Base-by-base conservation (phyloP, 2,888 invertebrate species). In the Athetis lepigone region DNA sequence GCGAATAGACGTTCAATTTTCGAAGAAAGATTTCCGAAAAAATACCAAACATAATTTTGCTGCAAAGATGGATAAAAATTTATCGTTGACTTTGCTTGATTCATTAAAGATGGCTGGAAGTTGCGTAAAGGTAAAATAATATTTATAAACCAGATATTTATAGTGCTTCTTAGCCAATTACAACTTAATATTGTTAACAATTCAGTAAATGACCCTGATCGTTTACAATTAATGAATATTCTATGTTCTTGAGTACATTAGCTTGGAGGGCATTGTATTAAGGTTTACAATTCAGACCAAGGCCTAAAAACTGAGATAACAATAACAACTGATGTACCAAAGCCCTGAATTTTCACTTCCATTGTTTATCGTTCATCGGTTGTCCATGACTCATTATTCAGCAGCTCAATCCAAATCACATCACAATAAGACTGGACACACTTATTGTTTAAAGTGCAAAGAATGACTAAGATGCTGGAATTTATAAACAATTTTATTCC, bases 201-300 rank as follows among this genome's bases (percentile, higher is more conserved):
- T n/a, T 13, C 3, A 4, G 6, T 2, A 11, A 59, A 27, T 42
- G 13, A 21, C 72, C 71, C 16, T 65, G 37, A 37, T 33, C 18
- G 39, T 64, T 51, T 8, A 27, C 29, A 65, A 66, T 50, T 21
- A 23, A 65, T 45, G 16, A 70, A 57, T 57, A 54, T 50, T 37
- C 18, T 4, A 40, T 7, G 11, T 21, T 8, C 2, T 16, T 25
- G 6, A 25, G 43, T 23, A 19, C 23, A 1, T 23, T 37, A 16
- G 16, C 9, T 40, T 47, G 2, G 6, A 13, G 29, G 11, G 40
- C 23, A 46, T 52, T 52, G 46, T 69, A 19, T 8, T 42, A 18
- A 23, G 11, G 23, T 42, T 37, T 40, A 65, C n/a, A 65, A 45
- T 59, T 51, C 42, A 21, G 18, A 36, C 21, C 13, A 52, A 57